Conservation (phyloP, 1,140 invertebrate genomes). For the Neodiprion fabricii region DNA sequence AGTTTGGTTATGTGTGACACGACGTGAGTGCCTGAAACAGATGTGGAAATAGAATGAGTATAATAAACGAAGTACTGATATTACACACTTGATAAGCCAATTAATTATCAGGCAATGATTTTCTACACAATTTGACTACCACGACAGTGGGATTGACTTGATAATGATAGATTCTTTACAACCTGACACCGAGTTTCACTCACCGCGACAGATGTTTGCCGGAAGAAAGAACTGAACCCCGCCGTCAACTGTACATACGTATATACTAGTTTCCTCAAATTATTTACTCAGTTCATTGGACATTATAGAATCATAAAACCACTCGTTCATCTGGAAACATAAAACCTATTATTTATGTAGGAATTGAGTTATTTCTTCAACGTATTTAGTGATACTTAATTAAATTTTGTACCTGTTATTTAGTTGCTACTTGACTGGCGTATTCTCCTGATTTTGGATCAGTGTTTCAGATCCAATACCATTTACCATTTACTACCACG, state of each 20-base stretch:
- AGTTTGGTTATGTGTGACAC: slow-evolving; percentile 6
- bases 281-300: background rate
- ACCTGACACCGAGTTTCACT: background rate
- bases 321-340: background rate
- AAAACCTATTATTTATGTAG: background rate
- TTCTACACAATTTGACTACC: background rate
- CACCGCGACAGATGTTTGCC: slow-evolving; percentile 6
- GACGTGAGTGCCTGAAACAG: slow-evolving; percentile 1
- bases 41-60: background rate
- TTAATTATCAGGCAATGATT: background rate
- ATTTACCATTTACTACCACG: too few species aligned
- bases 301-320: background rate
- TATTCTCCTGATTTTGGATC: background rate
- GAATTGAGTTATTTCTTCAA: background rate
- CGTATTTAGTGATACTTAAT: background rate
- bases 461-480: too few species aligned
- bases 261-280: background rate
- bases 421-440: background rate
- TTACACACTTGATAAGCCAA: background rate
- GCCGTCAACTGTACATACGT: background rate
- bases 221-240: background rate
- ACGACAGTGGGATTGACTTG: background rate
- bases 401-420: background rate
- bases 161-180: background rate
- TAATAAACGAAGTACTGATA: background rate